Evolutionary conservation across 2,113 vertebrate genomes (phyloP), one percentile per base, ranked within the genome.

Genomic region (Paracanthobrama guichenoti): DNA sequence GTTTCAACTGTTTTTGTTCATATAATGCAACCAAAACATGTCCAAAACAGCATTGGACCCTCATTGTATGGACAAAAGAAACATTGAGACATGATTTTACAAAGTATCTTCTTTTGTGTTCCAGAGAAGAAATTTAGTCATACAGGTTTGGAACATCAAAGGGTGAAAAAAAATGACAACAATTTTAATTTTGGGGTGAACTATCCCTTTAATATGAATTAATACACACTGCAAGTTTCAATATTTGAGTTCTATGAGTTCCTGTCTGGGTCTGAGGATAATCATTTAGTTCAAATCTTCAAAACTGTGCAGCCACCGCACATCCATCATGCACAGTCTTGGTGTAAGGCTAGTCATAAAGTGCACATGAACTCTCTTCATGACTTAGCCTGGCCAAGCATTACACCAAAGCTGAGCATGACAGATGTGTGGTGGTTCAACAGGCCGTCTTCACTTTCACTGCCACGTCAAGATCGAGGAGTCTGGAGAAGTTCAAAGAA

Each of bases 401-500:
- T 26, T 48, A 35, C 28, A 18, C 50, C 48, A 76, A 55, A 18
- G 53, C 16, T 31, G 48, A 77, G 22, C 31, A 78, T 42, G 75
- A 78, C 20, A 3, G 28, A 59, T 78, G 31, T 60, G 75, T 39
- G 55, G 53, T 24, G 75, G 31, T 59, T 78, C 28, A 78, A 42
- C 53, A 78, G 31, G 53, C 53, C 12, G 4, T n/a, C 53, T 78
- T 42, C 31, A 42, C 39, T 78, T 78, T 78, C 75, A 78, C 55
- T 60, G 53, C 53, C 53, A 77, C 31, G 53, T 60, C 75, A 42
- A 78, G 22, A 77, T 35, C 11, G 22, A 7, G 22, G 9, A 35
- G 26, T 57, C 74, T 55, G 24, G 28, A 39, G 50, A 77, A 16
- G 28, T 78, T 78, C 35, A 78, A 24, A 59, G 55, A 3, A 59